A percentile compares a stretch with the other conserved stretches of the same genome.
phyloP scores from a whole-genome alignment of 1,140 invertebrate genomes.

The Portunus trituberculatus region DNA sequence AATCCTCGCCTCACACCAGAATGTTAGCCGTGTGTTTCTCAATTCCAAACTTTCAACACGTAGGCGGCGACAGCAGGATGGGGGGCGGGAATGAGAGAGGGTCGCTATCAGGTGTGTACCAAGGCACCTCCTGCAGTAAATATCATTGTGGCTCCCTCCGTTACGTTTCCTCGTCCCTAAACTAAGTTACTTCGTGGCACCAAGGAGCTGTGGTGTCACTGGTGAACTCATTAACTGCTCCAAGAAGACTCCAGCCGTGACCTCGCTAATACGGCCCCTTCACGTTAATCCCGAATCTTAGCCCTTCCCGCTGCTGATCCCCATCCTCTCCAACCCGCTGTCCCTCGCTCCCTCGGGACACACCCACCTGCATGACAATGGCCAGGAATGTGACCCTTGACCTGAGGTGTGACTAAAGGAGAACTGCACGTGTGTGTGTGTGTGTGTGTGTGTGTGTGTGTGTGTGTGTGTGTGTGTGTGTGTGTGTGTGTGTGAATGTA shows the following conservation, averaged over 20 bases:
- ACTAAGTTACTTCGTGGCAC: neutral
- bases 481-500: conserved; percentile 14
- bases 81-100: neutral
- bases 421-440: conserved; percentile 11
- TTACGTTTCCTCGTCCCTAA: neutral
- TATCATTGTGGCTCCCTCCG: neutral
- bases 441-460: conserved; percentile 11
- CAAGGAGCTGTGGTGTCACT: neutral
- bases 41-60: neutral
- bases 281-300: neutral
- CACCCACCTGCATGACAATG: conserved; percentile 26
- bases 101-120: neutral
- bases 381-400: neutral
- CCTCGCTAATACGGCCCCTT: neutral
- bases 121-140: neutral
- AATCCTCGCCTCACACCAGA: neutral
- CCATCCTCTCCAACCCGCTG: neutral
- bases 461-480: neutral
- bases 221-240: neutral
- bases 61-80: neutral
- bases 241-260: neutral
- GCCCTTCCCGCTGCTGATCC: neutral
- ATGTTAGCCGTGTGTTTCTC: neutral
- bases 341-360: neutral
- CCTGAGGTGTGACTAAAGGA: conserved; percentile 17